A percentile compares a stretch with the other conserved stretches of the same genome.
phyloP scores from a whole-genome alignment of 2,113 vertebrate genomes.

The Strigops habroptila region DNA sequence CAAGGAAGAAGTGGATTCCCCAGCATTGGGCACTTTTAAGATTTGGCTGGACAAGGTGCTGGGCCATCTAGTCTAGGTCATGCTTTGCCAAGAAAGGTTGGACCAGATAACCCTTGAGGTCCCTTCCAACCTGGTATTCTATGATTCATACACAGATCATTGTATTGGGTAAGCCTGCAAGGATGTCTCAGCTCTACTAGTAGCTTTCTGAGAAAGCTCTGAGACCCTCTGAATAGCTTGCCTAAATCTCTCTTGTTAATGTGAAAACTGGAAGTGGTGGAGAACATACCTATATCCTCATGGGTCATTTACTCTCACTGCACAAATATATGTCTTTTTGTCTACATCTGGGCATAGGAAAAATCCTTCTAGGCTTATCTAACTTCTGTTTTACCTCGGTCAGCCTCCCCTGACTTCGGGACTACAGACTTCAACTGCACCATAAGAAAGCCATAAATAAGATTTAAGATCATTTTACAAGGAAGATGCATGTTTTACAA shows the following conservation, averaged over 20 bases:
- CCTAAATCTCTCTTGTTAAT: neutral
- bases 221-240: neutral
- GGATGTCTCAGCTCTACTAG: neutral
- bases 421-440: neutral
- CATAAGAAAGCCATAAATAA: neutral
- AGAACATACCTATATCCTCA: neutral
- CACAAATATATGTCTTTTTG: rapidly evolving
- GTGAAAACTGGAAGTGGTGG: neutral
- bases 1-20: neutral
- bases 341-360: neutral
- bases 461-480: neutral
- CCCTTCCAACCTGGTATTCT: neutral
- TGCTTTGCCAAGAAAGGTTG: neutral
- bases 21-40: neutral
- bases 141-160: neutral
- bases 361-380: neutral
- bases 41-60: neutral
- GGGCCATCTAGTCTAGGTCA: neutral
- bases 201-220: neutral
- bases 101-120: neutral
- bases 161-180: neutral
- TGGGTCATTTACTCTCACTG: neutral
- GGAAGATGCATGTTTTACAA: neutral
- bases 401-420: neutral
- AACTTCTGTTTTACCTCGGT: neutral